A percentile compares a stretch with the other conserved stretches of the same genome.
phyloP scores from a whole-genome alignment of 2,113 vertebrate species.

The Trematomus loennbergii region DNA sequence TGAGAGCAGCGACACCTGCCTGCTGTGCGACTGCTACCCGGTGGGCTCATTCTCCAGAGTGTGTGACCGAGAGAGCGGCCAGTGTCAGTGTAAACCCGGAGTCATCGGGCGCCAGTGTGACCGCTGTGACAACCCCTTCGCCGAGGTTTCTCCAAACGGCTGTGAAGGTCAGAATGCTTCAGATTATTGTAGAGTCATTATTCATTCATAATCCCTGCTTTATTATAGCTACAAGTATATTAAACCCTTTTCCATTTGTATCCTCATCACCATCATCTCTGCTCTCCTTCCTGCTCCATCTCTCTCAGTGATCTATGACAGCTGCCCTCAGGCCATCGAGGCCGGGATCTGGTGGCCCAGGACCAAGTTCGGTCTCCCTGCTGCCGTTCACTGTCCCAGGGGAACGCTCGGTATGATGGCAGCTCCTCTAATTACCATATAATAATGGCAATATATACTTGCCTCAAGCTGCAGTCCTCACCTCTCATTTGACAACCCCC shows the following conservation, averaged over 20 bases:
- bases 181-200: not conserved
- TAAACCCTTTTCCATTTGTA: conserved; percentile 12
- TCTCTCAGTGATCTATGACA: conserved; percentile 94
- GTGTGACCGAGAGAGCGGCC: conserved; percentile 89
- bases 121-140: conserved; percentile 96
- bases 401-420: conserved; percentile 89
- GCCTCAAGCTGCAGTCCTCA: conserved; percentile 51
- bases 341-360: conserved; percentile 97
- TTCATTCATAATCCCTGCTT: not conserved
- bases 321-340: conserved; percentile 93
- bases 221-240: conserved; percentile 19
- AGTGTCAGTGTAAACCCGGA: conserved; percentile 93
- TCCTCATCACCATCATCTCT: conserved; percentile 33
- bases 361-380: conserved; percentile 94
- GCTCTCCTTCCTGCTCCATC: conserved; percentile 21
- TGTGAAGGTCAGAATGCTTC: conserved; percentile 89
- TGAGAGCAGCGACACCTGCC: conserved; percentile 82
- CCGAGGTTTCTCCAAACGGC: conserved; percentile 92
- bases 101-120: conserved; percentile 96
- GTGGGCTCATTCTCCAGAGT: conserved; percentile 92
- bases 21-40: conserved; percentile 94
- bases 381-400: conserved; percentile 92
- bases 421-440: conserved; percentile 68
- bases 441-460: conserved; percentile 60
- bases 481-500: conserved; percentile 24